Evolutionary conservation across 2,888 invertebrate species (phyloP).

Genomic region (Ashinkailepas kermadecensis): DNA sequence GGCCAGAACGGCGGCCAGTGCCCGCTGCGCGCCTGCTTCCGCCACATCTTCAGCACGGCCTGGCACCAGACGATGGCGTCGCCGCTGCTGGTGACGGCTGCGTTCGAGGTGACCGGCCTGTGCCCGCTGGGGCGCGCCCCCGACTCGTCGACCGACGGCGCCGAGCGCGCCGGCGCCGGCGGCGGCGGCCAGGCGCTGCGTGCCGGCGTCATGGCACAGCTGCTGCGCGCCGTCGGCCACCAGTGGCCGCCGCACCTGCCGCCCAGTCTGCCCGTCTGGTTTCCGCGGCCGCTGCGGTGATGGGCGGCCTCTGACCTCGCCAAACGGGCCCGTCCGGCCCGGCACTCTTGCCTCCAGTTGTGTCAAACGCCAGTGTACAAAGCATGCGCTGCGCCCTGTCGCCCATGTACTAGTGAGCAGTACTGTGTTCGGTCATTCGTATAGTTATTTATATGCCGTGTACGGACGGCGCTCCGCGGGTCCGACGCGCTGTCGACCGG

Average conservation of each 20-base stretch:
- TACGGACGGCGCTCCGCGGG: neutral
- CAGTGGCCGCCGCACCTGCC: constrained; percentile 20
- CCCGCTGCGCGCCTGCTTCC: constrained; percentile 20
- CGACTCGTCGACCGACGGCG: neutral
- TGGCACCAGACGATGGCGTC: constrained; percentile 20
- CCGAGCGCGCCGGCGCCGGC: neutral
- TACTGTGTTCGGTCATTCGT: neutral
- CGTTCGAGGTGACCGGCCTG: constrained; percentile 7
- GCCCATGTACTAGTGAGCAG: neutral
- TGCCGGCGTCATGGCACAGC: constrained; percentile 13
- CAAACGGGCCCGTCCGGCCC: neutral
- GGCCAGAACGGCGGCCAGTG: constrained; percentile 6
- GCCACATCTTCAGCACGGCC: constrained; percentile 12
- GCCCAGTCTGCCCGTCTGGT: constrained; percentile 19
- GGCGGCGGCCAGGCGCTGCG: constrained; percentile 14
- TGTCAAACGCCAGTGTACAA: constrained; percentile 22
- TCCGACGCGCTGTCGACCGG: neutral
- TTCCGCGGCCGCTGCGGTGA: constrained; percentile 16
- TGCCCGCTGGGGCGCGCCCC: neutral
- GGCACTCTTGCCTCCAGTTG: constrained; percentile 9
- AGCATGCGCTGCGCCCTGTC: neutral
- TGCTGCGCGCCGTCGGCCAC: constrained; percentile 15
- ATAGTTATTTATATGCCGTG: constrained; percentile 11
- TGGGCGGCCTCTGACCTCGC: neutral
- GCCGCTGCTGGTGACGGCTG: constrained; percentile 15